Evolutionary conservation across 2,888 invertebrate genomes (phyloP).

Genomic region (Cheilosia scutellata): DNA sequence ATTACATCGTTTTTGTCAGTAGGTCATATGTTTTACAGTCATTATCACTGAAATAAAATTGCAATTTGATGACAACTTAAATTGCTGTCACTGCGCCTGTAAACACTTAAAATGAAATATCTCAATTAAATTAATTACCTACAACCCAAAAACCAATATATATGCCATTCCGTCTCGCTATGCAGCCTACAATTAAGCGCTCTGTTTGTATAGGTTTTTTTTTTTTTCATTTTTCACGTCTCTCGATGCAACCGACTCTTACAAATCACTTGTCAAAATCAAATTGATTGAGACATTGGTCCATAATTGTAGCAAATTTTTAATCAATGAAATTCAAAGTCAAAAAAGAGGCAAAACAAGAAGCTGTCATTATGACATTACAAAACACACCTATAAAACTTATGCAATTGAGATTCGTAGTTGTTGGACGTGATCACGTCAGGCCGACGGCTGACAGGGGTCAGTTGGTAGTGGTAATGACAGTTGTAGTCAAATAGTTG

Average conservation of each 20-base stretch:
- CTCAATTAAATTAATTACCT: conserved; percentile 1
- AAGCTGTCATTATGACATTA: conserved; percentile 72
- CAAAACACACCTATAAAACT: conserved; percentile 61
- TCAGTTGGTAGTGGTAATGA: conserved; percentile 36
- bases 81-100: too few species aligned
- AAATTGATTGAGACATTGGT: conserved; percentile 69
- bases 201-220: conserved; percentile 13
- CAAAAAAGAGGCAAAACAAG: conserved; percentile 60
- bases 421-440: conserved; percentile 40
- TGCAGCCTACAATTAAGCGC: conserved; percentile 19
- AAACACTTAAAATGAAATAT: background rate
- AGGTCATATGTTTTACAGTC: too few species aligned
- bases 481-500: conserved; percentile 25
- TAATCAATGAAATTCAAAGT: conserved; percentile 69
- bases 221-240: conserved; percentile 42
- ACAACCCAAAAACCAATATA: background rate
- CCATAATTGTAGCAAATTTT: conserved; percentile 70
- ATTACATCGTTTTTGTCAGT: too few species aligned
- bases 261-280: conserved; percentile 59
- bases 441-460: conserved; percentile 32
- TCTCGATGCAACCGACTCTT: conserved; percentile 60
- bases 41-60: too few species aligned
- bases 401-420: conserved; percentile 60
- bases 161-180: background rate
- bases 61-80: too few species aligned